Evolutionary conservation across 2,113 vertebrate genomes (phyloP).

Genomic region (Pampusana beccarii): DNA sequence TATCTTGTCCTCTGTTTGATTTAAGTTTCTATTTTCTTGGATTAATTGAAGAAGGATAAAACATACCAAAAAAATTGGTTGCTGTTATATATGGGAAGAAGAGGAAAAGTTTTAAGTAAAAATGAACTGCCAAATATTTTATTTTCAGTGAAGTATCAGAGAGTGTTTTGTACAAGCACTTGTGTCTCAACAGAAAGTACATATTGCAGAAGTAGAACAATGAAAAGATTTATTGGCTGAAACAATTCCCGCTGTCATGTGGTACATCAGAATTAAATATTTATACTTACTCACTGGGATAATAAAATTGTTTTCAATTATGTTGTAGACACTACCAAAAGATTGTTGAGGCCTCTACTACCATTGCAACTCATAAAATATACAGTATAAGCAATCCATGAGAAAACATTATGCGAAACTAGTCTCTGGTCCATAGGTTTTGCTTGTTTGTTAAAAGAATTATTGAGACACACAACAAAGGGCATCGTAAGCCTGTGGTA

Average conservation of each 20-base stretch:
- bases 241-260: slow-evolving; percentile 46
- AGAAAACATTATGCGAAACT: slow-evolving; percentile 50
- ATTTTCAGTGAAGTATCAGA: neutral
- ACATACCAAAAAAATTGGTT: neutral
- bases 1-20: neutral
- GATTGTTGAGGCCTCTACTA: slow-evolving; percentile 69
- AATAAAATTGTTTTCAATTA: slow-evolving; percentile 75
- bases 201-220: neutral
- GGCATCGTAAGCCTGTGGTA: neutral
- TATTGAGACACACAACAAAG: neutral
- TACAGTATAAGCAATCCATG: slow-evolving; percentile 63
- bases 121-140: neutral
- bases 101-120: neutral
- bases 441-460: slow-evolving; percentile 46
- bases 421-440: slow-evolving; percentile 34
- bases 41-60: neutral
- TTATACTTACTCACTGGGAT: slow-evolving; percentile 62
- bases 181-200: neutral
- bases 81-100: neutral
- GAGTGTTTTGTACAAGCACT: neutral
- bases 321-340: slow-evolving; percentile 55
- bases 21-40: neutral
- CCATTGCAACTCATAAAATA: slow-evolving; percentile 67
- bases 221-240: slow-evolving; percentile 40
- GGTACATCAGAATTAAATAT: slow-evolving; percentile 73